A percentile compares a stretch with the other conserved stretches of the same genome.
These are phyloP conservation scores for Brachionus koreanus DNA, from an alignment of 1,140 invertebrate species.

Conservation along the genomic window DNA sequence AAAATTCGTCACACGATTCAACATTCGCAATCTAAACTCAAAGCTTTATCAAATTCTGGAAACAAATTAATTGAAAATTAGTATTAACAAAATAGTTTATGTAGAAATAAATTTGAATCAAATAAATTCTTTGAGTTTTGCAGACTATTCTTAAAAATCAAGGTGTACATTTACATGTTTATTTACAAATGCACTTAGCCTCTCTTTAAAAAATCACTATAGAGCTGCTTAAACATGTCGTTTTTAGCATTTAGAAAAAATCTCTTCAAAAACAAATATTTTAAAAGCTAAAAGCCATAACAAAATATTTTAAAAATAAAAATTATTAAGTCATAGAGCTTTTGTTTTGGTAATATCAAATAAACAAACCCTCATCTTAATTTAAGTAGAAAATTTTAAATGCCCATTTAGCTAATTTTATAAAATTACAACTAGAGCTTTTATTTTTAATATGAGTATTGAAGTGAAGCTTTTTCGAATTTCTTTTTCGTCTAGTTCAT, in stretches of 20 bases:
- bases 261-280: not conserved
- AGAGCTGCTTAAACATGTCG: not conserved
- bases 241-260: not conserved
- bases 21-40: too few species aligned
- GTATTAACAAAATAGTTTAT: not conserved
- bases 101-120: not conserved
- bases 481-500: not conserved
- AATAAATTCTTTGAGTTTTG: too few species aligned
- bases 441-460: not conserved
- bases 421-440: not conserved
- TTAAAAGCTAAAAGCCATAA: not conserved
- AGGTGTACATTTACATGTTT: not conserved
- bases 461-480: not conserved
- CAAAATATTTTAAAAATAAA: not conserved
- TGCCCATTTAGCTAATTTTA: not conserved
- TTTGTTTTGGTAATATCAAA: conserved; percentile 1
- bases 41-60: not conserved
- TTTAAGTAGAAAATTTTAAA: not conserved
- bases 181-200: not conserved
- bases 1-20: too few species aligned
- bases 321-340: not conserved
- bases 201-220: not conserved
- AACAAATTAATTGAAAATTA: not conserved
- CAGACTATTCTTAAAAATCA: not conserved
- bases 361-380: not conserved